A percentile compares a stretch with the other conserved stretches of the same genome.
These are phyloP conservation scores for Polypterus senegalus DNA, from an alignment of 2,113 vertebrate genomes.

Conservation along the genomic window DNA sequence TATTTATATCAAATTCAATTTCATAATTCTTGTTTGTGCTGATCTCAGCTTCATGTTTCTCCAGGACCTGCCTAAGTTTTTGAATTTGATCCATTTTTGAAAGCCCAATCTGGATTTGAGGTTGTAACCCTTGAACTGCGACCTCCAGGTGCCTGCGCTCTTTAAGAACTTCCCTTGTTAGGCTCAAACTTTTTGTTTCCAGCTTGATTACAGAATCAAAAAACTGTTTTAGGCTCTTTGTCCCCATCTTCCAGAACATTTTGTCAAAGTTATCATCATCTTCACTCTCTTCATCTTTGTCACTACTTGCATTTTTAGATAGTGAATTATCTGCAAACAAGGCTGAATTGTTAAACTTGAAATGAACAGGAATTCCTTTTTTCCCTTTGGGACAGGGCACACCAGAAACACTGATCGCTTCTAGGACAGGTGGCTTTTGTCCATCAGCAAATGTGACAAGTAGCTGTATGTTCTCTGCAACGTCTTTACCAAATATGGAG, in stretches of 20 bases:
- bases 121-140: slow-evolving; percentile 18
- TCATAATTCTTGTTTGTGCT: slow-evolving; percentile 6
- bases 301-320: background rate
- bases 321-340: slow-evolving; percentile 21
- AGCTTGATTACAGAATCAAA: slow-evolving; percentile 3
- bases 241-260: slow-evolving; percentile 14
- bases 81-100: slow-evolving; percentile 28
- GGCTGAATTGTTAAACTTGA: slow-evolving; percentile 39
- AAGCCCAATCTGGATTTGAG: slow-evolving; percentile 10
- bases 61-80: slow-evolving; percentile 8
- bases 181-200: slow-evolving; percentile 11
- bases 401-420: slow-evolving; percentile 16
- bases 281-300: background rate
- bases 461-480: slow-evolving; percentile 28
- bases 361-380: slow-evolving; percentile 17
- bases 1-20: background rate
- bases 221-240: slow-evolving; percentile 4
- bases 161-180: slow-evolving; percentile 16
- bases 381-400: slow-evolving; percentile 25
- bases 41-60: slow-evolving; percentile 6
- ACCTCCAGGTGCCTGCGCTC: slow-evolving; percentile 21
- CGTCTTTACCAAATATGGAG: slow-evolving; percentile 35
- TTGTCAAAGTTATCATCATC: slow-evolving; percentile 19
- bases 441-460: slow-evolving; percentile 35
- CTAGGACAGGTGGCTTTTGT: slow-evolving; percentile 23